Evolutionary conservation across 2,113 vertebrate genomes (phyloP).

Genomic region (Leucoraja erinaceus): DNA sequence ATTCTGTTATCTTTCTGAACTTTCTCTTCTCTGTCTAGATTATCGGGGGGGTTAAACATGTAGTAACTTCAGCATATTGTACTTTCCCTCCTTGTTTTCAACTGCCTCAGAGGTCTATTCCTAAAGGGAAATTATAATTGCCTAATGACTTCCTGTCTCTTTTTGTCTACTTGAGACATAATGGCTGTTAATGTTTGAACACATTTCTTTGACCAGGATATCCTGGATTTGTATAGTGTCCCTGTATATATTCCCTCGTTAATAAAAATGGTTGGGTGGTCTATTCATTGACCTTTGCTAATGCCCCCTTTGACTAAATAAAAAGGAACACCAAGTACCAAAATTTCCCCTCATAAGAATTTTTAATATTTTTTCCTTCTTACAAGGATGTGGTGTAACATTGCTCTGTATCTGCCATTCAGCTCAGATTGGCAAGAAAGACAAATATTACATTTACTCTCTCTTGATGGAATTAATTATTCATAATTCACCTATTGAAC

Average conservation of each 20-base stretch:
- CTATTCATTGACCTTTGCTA: not conserved
- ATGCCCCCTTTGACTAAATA: not conserved
- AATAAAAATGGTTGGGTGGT: not conserved
- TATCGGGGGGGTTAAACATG: not conserved
- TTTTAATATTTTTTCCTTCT: not conserved
- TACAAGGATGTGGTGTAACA: not conserved
- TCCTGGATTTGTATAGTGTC: not conserved
- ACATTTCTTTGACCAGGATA: not conserved
- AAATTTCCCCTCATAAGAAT: not conserved
- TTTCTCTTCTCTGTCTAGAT: conserved; percentile 26
- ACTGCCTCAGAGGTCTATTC: not conserved
- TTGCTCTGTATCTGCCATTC: not conserved
- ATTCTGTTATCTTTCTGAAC: conserved; percentile 1
- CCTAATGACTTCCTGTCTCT: not conserved
- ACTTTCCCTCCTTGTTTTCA: conserved; percentile 1
- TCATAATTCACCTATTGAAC: not conserved
- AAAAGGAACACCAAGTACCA: not conserved
- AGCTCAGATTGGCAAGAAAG: not conserved
- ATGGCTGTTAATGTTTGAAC: not conserved
- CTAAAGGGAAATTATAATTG: not conserved
- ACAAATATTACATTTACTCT: not conserved
- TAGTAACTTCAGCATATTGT: conserved; percentile 1
- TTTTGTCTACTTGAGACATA: not conserved
- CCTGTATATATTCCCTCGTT: not conserved
- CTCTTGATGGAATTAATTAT: not conserved